Conservation (phyloP, 2,888 invertebrate genomes). For the Hanleya hanleyi region DNA sequence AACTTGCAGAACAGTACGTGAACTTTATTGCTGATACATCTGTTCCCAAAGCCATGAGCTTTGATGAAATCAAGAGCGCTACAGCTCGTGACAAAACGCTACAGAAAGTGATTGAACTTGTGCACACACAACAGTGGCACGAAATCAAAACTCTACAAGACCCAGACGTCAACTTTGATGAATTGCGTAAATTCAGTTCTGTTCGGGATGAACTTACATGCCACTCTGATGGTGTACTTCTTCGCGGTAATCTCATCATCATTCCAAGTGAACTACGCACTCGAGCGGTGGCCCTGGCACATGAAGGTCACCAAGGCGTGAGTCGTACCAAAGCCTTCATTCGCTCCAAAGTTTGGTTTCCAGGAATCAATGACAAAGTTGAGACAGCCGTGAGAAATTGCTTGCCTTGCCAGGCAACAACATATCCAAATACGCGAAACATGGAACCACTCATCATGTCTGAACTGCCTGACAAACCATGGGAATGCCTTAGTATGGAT, state of each 20-base stretch:
- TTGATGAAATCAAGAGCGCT: neutral
- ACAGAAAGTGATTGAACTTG: slow-evolving; percentile 31
- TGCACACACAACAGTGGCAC: slow-evolving; percentile 28
- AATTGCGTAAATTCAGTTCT: slow-evolving; percentile 15
- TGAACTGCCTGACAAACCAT: slow-evolving; percentile 20
- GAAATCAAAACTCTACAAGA: slow-evolving; percentile 21
- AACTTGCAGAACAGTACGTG: slow-evolving; percentile 30
- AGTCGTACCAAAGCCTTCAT: slow-evolving; percentile 38
- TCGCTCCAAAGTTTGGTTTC: slow-evolving; percentile 44
- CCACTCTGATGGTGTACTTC: slow-evolving; percentile 22
- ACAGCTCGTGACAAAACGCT: neutral
- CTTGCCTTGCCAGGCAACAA: slow-evolving; percentile 24
- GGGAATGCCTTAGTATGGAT: slow-evolving; percentile 14
- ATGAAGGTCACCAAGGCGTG: slow-evolving; percentile 48
- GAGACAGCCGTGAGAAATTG: slow-evolving; percentile 27
- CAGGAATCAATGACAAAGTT: slow-evolving; percentile 33
- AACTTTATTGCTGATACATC: slow-evolving; percentile 24
- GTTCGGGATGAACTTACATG: slow-evolving; percentile 31
- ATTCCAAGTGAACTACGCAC: slow-evolving; percentile 27
- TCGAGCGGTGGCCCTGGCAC: slow-evolving; percentile 36
- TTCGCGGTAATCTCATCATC: slow-evolving; percentile 25
- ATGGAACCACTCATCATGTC: slow-evolving; percentile 29
- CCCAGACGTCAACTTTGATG: slow-evolving; percentile 27
- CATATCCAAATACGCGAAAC: neutral
- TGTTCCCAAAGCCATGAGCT: slow-evolving; percentile 18